Conservation (phyloP, 2,113 vertebrate genomes). For the Ptilonorhynchus violaceus region DNA sequence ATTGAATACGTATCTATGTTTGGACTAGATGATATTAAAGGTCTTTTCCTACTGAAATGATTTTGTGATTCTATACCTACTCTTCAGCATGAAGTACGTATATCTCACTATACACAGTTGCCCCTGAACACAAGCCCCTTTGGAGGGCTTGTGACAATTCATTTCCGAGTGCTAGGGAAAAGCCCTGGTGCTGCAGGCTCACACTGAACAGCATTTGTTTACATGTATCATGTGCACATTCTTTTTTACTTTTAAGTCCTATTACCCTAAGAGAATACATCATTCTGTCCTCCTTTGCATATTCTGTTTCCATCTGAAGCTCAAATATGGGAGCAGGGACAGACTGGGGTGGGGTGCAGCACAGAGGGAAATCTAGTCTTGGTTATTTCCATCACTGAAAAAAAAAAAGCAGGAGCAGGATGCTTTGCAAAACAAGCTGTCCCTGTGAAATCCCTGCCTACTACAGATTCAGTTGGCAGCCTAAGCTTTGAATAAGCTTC, state of each 20-base stretch:
- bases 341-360: neutral
- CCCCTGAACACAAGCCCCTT: neutral
- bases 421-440: constrained; percentile 14
- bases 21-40: neutral
- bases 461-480: neutral
- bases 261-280: neutral
- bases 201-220: neutral
- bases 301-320: neutral
- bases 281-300: neutral
- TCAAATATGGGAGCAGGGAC: neutral
- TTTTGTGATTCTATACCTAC: neutral
- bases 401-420: neutral
- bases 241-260: neutral
- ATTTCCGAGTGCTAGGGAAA: neutral
- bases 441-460: constrained; percentile 25
- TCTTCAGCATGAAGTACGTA: neutral
- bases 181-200: neutral
- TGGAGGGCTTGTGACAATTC: neutral
- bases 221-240: neutral
- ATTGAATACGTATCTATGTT: neutral
- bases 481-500: neutral
- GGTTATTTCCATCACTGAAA: neutral
- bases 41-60: neutral
- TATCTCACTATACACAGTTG: neutral
- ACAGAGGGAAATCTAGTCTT: neutral